Evolutionary conservation across 2,113 vertebrate species (phyloP), one percentile per base, ranked within the genome.

Genomic region (Oostethus manadensis): DNA sequence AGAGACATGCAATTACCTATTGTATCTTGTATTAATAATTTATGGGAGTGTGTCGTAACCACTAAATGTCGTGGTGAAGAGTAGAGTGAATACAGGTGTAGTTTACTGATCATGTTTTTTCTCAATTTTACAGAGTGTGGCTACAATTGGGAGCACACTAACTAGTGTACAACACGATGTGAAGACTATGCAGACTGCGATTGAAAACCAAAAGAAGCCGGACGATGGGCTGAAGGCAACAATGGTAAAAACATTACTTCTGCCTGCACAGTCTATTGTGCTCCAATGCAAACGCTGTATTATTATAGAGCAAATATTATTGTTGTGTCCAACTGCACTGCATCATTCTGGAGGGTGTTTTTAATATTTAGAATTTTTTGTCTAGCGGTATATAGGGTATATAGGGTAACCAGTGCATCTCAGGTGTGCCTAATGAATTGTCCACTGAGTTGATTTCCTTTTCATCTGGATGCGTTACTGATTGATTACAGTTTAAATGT

Each of bases 131-230:
- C 80, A 98, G 97, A 99, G 93, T 47, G 94, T 99, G 13, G 97
- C 96, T 3, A 94, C 92, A 18, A 94, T 99, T 68, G 96, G 95
- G 18, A 99, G 92, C 87, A 96, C 93, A 0, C 87, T 99, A 65
- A 97, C 93, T 50, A 97, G 93, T 15, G 93, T 98, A 56, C 93
- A 94, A 64, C 94, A 98, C 43, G 94, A 97, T 66, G 92, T 98
- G 73, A 91, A 92, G 69, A 89, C 91, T 2, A 88, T 98, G 62
- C 93, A 97, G 84, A 81, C 90, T 38, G 81, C 87, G n/a, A 71
- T 94, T 18, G 94, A 97, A 51, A 90, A 88, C 48, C 89, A 93
- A 79, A 94, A 86, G 86, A 93, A 92, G 80, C 86, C 85, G 40
- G 74, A 92, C 8, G 90, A 89, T 56, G 66, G 58, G 11, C 74